phyloP scores from a whole-genome alignment of 1,140 invertebrate species.

The Oscheius sp. region DNA sequence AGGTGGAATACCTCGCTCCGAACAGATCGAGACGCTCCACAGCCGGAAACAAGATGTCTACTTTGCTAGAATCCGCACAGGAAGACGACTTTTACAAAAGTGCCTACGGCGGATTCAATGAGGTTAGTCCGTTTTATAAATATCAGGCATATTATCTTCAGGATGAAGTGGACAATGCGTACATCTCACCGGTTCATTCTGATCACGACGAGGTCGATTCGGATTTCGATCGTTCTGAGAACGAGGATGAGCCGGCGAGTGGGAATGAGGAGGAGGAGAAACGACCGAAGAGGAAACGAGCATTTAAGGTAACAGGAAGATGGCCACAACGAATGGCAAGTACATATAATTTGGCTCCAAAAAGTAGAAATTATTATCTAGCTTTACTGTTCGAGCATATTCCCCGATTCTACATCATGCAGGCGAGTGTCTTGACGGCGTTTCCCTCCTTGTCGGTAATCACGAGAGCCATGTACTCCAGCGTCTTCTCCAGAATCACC shows the following conservation, averaged over 20 bases:
- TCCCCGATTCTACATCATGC: no score
- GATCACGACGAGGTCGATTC: constrained; percentile 47
- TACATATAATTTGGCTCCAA: no score
- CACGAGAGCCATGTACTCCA: neutral
- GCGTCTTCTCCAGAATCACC: constrained; percentile 1
- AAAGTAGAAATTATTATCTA: no score
- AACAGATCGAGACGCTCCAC: constrained; percentile 41
- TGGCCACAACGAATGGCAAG: no score
- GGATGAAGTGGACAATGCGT: constrained; percentile 47
- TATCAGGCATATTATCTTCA: constrained; percentile 30
- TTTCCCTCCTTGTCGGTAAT: constrained; percentile 2
- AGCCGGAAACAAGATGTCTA: constrained; percentile 48
- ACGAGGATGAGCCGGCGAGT: constrained; percentile 41
- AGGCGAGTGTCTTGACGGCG: constrained; percentile 5
- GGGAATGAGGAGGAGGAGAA: constrained; percentile 30
- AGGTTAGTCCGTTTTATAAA: constrained; percentile 30
- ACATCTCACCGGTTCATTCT: constrained; percentile 37
- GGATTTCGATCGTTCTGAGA: constrained; percentile 48
- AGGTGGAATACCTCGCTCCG: constrained; percentile 28
- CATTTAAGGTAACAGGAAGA: neutral
- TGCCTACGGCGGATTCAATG: constrained; percentile 49
- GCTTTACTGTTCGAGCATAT: no score
- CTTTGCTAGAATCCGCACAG: constrained; percentile 36
- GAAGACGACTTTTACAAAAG: constrained; percentile 51
- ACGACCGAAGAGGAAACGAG: constrained; percentile 27